Base-by-base conservation (phyloP, 2,797 vertebrate species). In the Acrossocheilus fasciatus region DNA sequence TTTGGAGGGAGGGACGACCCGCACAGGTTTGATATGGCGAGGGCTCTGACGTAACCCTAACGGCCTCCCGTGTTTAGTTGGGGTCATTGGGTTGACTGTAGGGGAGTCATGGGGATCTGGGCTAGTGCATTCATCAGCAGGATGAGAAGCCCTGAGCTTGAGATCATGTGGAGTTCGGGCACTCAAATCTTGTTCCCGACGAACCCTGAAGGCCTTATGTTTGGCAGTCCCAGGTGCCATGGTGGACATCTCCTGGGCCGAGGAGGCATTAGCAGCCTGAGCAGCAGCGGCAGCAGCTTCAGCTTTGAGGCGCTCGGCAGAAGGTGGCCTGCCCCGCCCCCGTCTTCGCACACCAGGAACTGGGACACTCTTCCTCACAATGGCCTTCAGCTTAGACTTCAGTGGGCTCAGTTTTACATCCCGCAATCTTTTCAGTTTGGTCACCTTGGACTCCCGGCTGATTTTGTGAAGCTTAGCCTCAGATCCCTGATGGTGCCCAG, bases 1-100 rank as follows among this genome's bases (percentile, higher is more conserved):
- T 94, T 99, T 99, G 69, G 97, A 97, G 74, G 98, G 95, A 85
- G 98, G 98, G 84, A 99, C 98, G 12, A 99, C 98, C 91, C 98
- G 94, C 41, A 98, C 97, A 0, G 98, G 98, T 87, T 99, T 99
- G 90, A 98, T 94, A 89, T 98, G 96, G 84, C 98, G 97, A 1
- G 98, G 98, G 91, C 98, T 99, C 92, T 99, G 98, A 81, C 98
- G 94, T 88, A 98, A 96, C 17, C 94, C 95, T 54, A 93, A 92
- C 1, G 94, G 91, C 88, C 90, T 92, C 74, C 94, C 94, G 0
- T 92, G 86, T 89, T 95, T 95, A 73, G 94, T 90, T 8, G 93
- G 93, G 47, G 95, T 93, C 74, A 91, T 84, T 64, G 93, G 92
- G 79, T 92, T 86, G 86, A 87, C 88, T 81, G 84, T 74, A 8